phyloP scores from a whole-genome alignment of 2,888 invertebrate species.

The Congeria kusceri region DNA sequence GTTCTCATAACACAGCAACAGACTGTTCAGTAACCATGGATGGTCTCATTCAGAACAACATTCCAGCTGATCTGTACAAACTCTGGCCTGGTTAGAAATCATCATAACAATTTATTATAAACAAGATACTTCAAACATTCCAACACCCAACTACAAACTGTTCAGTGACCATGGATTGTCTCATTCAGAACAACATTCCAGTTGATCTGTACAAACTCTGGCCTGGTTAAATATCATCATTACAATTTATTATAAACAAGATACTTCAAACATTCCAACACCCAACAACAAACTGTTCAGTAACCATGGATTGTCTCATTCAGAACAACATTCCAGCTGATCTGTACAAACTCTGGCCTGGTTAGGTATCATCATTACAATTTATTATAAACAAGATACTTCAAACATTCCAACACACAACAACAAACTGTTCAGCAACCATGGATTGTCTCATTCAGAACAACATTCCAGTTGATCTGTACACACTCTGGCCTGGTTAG shows the following conservation, averaged over 20 bases:
- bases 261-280: too few relatives aligned
- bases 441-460: constrained; percentile 29
- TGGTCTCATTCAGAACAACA: neutral
- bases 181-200: constrained; percentile 11
- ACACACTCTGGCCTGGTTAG: constrained; percentile 38
- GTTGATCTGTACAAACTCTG: constrained; percentile 42
- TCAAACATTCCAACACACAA: neutral
- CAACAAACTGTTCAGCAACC: constrained; percentile 21
- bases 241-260: neutral
- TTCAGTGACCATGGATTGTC: constrained; percentile 29
- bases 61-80: neutral
- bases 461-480: too few relatives aligned
- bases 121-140: neutral
- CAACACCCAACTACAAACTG: neutral
- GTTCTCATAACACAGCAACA: neutral
- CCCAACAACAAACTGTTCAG: neutral
- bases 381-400: neutral
- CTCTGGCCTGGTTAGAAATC: constrained; percentile 7
- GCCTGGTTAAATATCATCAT: constrained; percentile 34
- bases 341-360: constrained; percentile 6
- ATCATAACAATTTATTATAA: constrained; percentile 7
- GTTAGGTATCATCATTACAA: constrained; percentile 9
- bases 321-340: too few relatives aligned
- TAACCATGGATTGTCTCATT: neutral
- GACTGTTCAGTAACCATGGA: constrained; percentile 1